A percentile compares a stretch with the other conserved stretches of the same genome.
Conservation (phyloP, 2,113 vertebrate genomes). For the Pachypanchax playfairii region DNA sequence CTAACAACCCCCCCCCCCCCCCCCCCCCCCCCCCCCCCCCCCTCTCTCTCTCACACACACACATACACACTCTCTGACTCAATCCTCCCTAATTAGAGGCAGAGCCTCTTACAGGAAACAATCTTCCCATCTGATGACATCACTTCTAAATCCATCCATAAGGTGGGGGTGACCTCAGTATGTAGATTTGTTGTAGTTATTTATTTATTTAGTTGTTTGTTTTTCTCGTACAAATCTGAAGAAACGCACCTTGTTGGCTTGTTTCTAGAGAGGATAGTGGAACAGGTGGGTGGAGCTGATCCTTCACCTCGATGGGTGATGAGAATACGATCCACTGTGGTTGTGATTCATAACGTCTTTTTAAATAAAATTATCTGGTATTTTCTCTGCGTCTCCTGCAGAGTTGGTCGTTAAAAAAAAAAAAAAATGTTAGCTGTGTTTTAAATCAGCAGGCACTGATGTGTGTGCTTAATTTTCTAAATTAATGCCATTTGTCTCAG, state of each 20-base stretch:
- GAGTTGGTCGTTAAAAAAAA: conserved; percentile 23
- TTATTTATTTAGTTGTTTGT: conserved; percentile 30
- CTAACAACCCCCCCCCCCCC: neutral
- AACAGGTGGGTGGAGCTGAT: conserved; percentile 50
- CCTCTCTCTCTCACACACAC: no score
- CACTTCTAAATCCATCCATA: conserved; percentile 64
- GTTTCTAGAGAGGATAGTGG: conserved; percentile 37
- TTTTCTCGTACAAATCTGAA: conserved; percentile 62
- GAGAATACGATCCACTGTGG: neutral
- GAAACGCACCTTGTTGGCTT: conserved; percentile 56
- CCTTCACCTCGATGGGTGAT: conserved; percentile 15
- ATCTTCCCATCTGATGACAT: conserved; percentile 72
- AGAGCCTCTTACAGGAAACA: conserved; percentile 75
- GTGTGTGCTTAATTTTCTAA: conserved; percentile 23
- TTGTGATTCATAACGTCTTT: conserved; percentile 16
- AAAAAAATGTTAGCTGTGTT: conserved; percentile 9
- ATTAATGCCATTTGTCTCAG: conserved; percentile 38
- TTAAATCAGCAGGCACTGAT: conserved; percentile 23
- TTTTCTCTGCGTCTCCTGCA: conserved; percentile 6
- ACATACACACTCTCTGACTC: conserved; percentile 23
- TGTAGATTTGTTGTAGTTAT: conserved; percentile 60
- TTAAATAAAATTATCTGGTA: conserved; percentile 17
- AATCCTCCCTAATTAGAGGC: conserved; percentile 66
- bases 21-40: neutral
- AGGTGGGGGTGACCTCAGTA: conserved; percentile 66